Percentiles rank a stretch among this genome's conserved stretches.
phyloP scores from a whole-genome alignment of 2,888 invertebrate genomes.

The Drosophila acutilabella region DNA sequence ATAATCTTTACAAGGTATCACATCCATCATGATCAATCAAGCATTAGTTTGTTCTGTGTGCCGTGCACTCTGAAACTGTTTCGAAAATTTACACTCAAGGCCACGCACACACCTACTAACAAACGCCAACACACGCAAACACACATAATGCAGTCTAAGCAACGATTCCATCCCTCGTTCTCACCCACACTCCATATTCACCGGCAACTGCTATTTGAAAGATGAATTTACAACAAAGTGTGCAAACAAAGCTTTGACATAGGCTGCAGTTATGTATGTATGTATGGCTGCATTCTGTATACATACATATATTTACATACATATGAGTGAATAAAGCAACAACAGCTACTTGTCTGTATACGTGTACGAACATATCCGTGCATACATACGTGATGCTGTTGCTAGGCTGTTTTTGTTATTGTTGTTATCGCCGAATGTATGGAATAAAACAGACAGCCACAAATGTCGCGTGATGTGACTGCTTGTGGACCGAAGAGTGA shows the following conservation, averaged over 20 bases:
- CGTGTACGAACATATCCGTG: constrained; percentile 8
- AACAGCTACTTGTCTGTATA: constrained; percentile 4
- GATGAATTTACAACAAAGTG: constrained; percentile 37
- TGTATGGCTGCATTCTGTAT: constrained; percentile 16
- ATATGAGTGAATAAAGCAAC: neutral
- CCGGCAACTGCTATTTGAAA: constrained; percentile 11
- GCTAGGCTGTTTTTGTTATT: constrained; percentile 56
- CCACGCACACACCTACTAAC: constrained; percentile 17
- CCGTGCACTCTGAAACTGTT: constrained; percentile 5
- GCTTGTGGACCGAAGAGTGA: constrained; percentile 9
- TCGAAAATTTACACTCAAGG: constrained; percentile 31
- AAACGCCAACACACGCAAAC: neutral
- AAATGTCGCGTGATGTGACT: constrained; percentile 65
- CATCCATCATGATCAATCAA: constrained; percentile 7
- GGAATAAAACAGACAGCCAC: constrained; percentile 60
- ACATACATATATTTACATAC: neutral
- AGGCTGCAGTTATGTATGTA: constrained; percentile 20
- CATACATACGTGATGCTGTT: constrained; percentile 60
- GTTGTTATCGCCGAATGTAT: constrained; percentile 45
- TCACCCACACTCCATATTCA: neutral
- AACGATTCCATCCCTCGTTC: constrained; percentile 1
- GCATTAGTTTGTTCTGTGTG: neutral
- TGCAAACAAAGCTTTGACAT: constrained; percentile 38
- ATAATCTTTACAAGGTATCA: constrained; percentile 39
- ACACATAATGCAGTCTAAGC: constrained; percentile 27